Conservation (phyloP, 1,140 invertebrate genomes). For the Drosophila repletoides region DNA sequence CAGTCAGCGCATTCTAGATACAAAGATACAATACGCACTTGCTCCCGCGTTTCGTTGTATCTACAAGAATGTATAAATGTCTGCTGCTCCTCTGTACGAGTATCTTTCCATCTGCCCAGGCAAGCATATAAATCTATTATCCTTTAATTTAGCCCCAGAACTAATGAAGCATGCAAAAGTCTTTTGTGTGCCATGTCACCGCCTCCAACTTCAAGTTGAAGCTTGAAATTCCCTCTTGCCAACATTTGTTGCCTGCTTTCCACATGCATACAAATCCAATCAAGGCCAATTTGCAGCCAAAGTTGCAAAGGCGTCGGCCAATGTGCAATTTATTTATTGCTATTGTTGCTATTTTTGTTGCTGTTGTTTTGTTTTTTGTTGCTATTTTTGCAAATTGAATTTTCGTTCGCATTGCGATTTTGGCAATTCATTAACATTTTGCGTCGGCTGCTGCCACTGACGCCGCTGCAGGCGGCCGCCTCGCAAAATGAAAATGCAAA, state of each 20-base stretch:
- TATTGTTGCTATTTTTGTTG: constrained; percentile 17
- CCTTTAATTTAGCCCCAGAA: constrained; percentile 72
- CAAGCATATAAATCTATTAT: constrained; percentile 75
- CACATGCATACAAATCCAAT: constrained; percentile 60
- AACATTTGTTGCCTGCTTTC: background rate
- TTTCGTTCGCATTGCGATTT: constrained; percentile 71
- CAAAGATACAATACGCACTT: background rate
- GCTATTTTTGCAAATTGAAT: constrained; percentile 72
- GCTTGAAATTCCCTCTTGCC: background rate
- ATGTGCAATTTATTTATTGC: constrained; percentile 73
- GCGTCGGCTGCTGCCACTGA: constrained; percentile 31
- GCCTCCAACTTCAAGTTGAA: background rate
- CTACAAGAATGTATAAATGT: too few relatives aligned
- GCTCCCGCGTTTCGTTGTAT: constrained; percentile 8
- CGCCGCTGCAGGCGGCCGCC: constrained; percentile 34
- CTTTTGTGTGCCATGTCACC: constrained; percentile 2
- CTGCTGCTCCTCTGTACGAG: too few relatives aligned
- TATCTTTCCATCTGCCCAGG: constrained; percentile 29
- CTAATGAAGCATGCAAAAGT: constrained; percentile 72
- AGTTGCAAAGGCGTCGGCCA: constrained; percentile 50
- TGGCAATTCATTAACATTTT: constrained; percentile 73
- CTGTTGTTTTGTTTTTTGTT: constrained; percentile 35
- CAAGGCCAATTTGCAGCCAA: constrained; percentile 68
- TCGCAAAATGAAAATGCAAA: constrained; percentile 60
- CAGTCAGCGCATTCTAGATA: background rate